Base-by-base conservation (phyloP, 1,140 invertebrate genomes). In the Arion vulgaris region DNA sequence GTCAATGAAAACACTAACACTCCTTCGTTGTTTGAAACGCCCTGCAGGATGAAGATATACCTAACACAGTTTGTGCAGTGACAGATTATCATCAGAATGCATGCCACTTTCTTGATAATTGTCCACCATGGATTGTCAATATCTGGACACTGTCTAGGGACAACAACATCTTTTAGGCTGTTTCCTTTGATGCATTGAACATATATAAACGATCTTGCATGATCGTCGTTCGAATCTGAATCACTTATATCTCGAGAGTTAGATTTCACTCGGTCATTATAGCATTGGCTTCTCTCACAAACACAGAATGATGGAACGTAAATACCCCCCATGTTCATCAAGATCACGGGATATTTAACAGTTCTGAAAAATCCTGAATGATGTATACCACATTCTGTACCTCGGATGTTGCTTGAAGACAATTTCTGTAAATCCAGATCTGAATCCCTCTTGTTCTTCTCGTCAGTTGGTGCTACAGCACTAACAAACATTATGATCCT, bases 221-320 rank as follows among this genome's bases (percentile, higher is more conserved):
- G 66, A 17, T 57, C 51, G 4, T 78, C 57, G 38, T 34, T 51
- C 45, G 38, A 75, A 34, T 75, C 73, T 28, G 73, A 34, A 36
- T 75, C 73, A 34, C 32, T 28, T 23, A 51, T 2, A 15, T 45
- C 39, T n/a, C 23, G 15, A 57, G 53, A 39, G 2, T 41, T 39
- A 28, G 57, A 38, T 15, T 39, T 36, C 7, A 23, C 28, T 9
- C 76, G 32, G 34, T 36, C 53, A 34, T 49, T 19, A 17, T 38
- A 28, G 32, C 38, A 39, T 26, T 11, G 71, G 0, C 32, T 17
- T 17, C 32, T 66, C 62, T 66, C 62, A 38, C 71, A 73, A 0
- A 78, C 36, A 49, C 76, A 78, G 36, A 36, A 78, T 11, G 76
- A 78, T 7, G 76, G 76, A 34, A 78, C 76, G n/a, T 78, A 78